Evolutionary conservation across 64 coral and sea anemone genomes (phyloP).

Genomic region (Stylophora pistillata): DNA sequence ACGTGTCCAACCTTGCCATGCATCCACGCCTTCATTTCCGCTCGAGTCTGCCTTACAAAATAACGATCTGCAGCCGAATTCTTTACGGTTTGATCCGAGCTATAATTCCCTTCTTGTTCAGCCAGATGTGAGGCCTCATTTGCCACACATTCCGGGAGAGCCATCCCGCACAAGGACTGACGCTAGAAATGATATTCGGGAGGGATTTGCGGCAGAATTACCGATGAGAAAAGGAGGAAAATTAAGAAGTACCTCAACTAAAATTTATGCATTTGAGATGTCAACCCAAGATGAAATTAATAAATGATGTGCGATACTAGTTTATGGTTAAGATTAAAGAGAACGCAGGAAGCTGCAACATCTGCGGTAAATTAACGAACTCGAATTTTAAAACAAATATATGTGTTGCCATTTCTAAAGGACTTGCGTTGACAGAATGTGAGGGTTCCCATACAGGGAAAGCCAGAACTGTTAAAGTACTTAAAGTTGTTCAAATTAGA

Average conservation of each 20-base stretch:
- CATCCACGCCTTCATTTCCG: neutral
- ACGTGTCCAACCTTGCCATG: neutral
- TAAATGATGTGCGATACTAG: too few relatives aligned
- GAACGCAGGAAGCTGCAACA: too few relatives aligned
- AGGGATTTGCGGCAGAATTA: neutral
- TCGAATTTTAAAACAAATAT: too few relatives aligned
- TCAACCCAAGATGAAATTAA: too few relatives aligned
- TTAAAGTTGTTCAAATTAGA: too few relatives aligned
- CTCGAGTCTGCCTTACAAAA: neutral
- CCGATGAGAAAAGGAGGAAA: neutral
- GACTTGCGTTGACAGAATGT: too few relatives aligned
- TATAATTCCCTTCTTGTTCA: conserved; percentile 12
- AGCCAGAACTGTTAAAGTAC: too few relatives aligned
- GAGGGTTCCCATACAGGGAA: too few relatives aligned
- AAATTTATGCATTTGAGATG: too few relatives aligned
- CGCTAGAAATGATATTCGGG: neutral
- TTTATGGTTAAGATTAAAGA: too few relatives aligned
- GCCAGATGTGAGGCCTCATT: conserved; percentile 26
- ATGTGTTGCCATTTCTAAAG: too few relatives aligned
- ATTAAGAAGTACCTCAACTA: neutral
- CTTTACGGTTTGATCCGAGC: neutral
- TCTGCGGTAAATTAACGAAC: too few relatives aligned
- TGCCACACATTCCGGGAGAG: neutral
- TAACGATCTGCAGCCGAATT: neutral
- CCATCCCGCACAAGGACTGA: neutral